These are phyloP conservation scores for Pollachius pollachius DNA, from an alignment of 2,113 vertebrate species.

Conservation along the genomic window DNA sequence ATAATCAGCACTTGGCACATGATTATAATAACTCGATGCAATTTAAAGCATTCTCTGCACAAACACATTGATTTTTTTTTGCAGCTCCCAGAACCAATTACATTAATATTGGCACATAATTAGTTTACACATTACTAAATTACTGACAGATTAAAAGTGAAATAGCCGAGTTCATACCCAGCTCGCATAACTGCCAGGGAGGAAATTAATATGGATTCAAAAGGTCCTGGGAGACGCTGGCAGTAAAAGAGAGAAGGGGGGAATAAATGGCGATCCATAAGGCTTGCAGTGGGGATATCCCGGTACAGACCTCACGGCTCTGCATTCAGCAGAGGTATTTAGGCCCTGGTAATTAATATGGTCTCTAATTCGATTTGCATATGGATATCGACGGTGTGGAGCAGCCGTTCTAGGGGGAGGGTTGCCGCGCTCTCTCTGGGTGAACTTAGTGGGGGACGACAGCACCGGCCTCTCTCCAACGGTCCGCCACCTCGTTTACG, in stretches of 20 bases:
- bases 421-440: conserved; percentile 31
- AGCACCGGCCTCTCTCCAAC: conserved; percentile 9
- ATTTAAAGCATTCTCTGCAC: conserved; percentile 87
- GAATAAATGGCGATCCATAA: conserved; percentile 85
- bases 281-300: conserved; percentile 88
- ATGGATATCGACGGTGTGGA: conserved; percentile 58
- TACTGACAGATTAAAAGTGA: conserved; percentile 99
- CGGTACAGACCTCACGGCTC: conserved; percentile 77
- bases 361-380: conserved; percentile 72
- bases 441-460: conserved; percentile 24
- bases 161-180: conserved; percentile 95
- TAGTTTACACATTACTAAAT: conserved; percentile 99
- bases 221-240: conserved; percentile 90
- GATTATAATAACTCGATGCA: conserved; percentile 85
- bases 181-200: conserved; percentile 95
- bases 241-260: conserved; percentile 78
- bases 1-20: conserved; percentile 84
- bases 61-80: conserved; percentile 94
- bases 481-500: conserved; percentile 10
- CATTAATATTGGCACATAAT: conserved; percentile 99
- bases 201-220: conserved; percentile 99
- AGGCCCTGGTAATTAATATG: conserved; percentile 69
- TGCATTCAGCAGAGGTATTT: conserved; percentile 70
- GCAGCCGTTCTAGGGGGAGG: conserved; percentile 15
- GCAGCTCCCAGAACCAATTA: conserved; percentile 93